These are phyloP conservation scores for Neoseiulus cucumeris DNA, from an alignment of 1,140 invertebrate genomes.

Conservation along the genomic window DNA sequence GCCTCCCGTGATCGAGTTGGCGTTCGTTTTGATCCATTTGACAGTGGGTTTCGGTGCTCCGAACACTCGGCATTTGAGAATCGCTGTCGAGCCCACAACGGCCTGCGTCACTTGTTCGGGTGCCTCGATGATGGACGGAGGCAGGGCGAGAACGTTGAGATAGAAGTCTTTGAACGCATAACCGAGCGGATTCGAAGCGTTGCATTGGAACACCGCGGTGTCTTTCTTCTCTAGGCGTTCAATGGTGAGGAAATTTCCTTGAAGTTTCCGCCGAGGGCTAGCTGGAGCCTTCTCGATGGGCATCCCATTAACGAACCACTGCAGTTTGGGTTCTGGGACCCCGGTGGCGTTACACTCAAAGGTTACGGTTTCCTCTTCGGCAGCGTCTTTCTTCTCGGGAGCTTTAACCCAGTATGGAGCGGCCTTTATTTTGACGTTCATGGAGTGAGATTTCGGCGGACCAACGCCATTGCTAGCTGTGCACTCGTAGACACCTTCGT, in stretches of 20 bases:
- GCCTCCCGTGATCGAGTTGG: constrained; percentile 74
- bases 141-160: constrained; percentile 79
- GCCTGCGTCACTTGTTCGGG: constrained; percentile 44
- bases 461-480: constrained; percentile 76
- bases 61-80: constrained; percentile 73
- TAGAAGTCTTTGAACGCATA: constrained; percentile 96
- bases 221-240: constrained; percentile 62
- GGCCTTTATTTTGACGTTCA: constrained; percentile 55
- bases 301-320: constrained; percentile 92
- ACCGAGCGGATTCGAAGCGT: constrained; percentile 90
- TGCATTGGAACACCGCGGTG: constrained; percentile 94
- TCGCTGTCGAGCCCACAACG: constrained; percentile 57
- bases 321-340: constrained; percentile 64
- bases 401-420: constrained; percentile 80
- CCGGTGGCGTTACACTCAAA: constrained; percentile 73
- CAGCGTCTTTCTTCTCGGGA: constrained; percentile 63
- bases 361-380: constrained; percentile 68
- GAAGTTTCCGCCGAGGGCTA: constrained; percentile 44
- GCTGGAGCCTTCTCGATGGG: constrained; percentile 51
- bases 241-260: constrained; percentile 51
- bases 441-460: constrained; percentile 55
- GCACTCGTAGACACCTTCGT: constrained; percentile 69
- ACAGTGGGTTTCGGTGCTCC: constrained; percentile 82
- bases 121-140: constrained; percentile 66
- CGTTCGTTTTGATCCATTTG: constrained; percentile 71